phyloP scores from a whole-genome alignment of 2,797 vertebrate genomes.

The Nyctibius grandis region DNA sequence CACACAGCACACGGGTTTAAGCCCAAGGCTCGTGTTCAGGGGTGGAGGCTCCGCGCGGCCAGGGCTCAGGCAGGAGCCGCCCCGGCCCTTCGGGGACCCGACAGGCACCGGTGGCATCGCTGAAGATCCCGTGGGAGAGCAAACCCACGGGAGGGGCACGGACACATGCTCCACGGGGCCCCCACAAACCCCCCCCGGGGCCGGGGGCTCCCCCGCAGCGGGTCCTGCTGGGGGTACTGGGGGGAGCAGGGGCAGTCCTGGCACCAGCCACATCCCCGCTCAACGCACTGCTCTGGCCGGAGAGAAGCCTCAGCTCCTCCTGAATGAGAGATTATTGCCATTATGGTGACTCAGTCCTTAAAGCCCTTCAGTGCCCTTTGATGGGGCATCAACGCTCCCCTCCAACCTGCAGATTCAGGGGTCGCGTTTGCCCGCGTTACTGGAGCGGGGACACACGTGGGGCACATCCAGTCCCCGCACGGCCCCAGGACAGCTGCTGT shows the following conservation, averaged over 20 bases:
- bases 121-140: no score
- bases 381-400: neutral
- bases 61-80: neutral
- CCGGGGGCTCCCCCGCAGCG: accelerated
- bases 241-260: accelerated
- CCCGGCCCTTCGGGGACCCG: accelerated
- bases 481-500: no score
- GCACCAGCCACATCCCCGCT: neutral
- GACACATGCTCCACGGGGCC: accelerated
- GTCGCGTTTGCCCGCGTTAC: accelerated
- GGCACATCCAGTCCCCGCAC: no score
- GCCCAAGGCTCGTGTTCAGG: accelerated
- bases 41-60: neutral
- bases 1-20: neutral
- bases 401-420: neutral
- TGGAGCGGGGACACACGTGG: neutral
- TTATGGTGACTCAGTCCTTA: neutral
- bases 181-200: neutral
- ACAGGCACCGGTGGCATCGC: neutral
- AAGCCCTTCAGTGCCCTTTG: neutral
- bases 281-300: neutral
- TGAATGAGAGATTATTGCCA: neutral
- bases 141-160: no score
- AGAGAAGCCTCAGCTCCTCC: neutral
- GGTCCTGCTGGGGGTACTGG: neutral